Evolutionary conservation across 2,797 vertebrate genomes (phyloP), one percentile per base, ranked within the genome.

Genomic region (Chaetodon trifasciatus): DNA sequence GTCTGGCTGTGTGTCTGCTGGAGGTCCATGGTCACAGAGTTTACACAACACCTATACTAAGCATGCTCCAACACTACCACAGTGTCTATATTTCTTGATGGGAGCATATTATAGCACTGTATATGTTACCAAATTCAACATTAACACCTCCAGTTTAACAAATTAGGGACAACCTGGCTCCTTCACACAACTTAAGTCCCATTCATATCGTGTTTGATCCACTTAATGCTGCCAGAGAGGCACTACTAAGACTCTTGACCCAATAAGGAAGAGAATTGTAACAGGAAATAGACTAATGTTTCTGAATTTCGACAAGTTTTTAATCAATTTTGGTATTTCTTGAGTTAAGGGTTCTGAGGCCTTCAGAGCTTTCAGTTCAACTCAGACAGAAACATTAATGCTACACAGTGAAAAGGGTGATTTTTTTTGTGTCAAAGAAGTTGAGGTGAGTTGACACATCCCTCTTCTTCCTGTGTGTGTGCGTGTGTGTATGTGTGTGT

Each of bases 1-100:
- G 90, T 89, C 86, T 88, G 86, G 74, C 79, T 83, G 58, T 23
- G 72, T 80, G 80, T 87, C 87, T 89, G 83, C 76, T 70, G 75
- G 78, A 84, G 70, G 70, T 84, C 72, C 57, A 67, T 17, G 55
- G 83, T 79, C 84, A 84, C 42, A 35, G 10, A 71, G 23, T 72
- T 81, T 57, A 80, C 72, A 70, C 64, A 78, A 74, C 71, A 71
- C 46, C 49, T 71, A 60, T 21, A 70, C 76, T 63, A 68, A 86
- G 66, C 76, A 81, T 79, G 64, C 85, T 69, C 74, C 56, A 62
- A 66, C 70, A 65, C 70, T 12, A 35, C n/a, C 5, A 69, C 44
- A 7, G 37, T 28, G 37, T 46, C 39, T 17, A 50, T 55, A 53
- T 56, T 52, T 77, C n/a, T 56, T 17, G 12, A 9, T 28, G 19